Evolutionary conservation across 2,797 vertebrate species (phyloP), one percentile per base, ranked within the genome.

Genomic region (Macropodus opercularis): DNA sequence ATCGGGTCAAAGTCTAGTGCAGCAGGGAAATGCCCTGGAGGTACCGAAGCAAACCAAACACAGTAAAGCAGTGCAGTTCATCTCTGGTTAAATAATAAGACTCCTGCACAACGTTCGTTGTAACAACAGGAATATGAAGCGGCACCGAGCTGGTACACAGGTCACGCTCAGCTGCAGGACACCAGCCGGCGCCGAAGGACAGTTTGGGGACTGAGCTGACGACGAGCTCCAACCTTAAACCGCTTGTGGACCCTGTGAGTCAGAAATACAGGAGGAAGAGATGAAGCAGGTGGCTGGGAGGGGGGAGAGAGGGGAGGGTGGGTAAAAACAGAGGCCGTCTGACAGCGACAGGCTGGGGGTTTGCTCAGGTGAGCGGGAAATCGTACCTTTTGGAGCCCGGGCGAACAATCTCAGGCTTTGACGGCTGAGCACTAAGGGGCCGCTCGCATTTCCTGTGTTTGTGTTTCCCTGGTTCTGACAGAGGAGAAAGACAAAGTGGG

Each of bases 371-470:
- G 17, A 47, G 41, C 6, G 18, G 43, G 1, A 7, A 14, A 3
- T 43, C 15, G 2, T 90, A 93, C 92, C 92, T 93, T 89, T 87
- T 89, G 53, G 89, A 81, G 87, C 84, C 87, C 39, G 73, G 86
- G 74, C 48, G 81, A 81, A 79, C 85, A 74, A 82, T 88, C 73
- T 74, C 85, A 84, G 87, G 89, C 90, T 91, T 89, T 36, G 84
- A 79, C 72, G 61, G 78, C 82, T 85, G 87, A 71, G 79, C 67
- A 46, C 74, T 85, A 78, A 80, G 72, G 63, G 84, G 81, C 44
- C 81, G 85, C 84, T 92, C 88, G 91, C 93, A 93, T 94, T 88
- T 93, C 91, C 90, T 91, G 81, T 90, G 91, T 85, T 92, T 92
- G 48, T 87, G 90, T 80, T 90, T 91, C 76, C 91, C 91, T 75